Percentiles rank a stretch among this genome's conserved stretches.
Conservation (phyloP, 2,888 invertebrate genomes). For the Sturmia bella region DNA sequence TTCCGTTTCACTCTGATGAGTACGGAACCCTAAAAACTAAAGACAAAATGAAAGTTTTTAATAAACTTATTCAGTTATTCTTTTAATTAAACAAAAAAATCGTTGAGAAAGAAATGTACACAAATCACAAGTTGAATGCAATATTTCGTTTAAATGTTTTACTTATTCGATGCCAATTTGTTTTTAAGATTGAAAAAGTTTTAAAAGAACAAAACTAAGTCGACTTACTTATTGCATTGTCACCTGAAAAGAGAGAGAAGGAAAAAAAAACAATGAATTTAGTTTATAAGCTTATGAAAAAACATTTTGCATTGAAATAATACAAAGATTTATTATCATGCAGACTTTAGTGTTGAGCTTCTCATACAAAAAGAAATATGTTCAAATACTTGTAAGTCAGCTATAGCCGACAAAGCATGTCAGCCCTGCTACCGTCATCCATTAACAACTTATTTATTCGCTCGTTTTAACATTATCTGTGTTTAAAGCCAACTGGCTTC, state of each 20-base stretch:
- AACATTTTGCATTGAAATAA: not conserved
- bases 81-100: no score
- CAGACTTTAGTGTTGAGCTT: conserved; percentile 33
- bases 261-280: conserved; percentile 52
- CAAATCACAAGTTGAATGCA: conserved; percentile 75
- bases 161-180: conserved; percentile 73
- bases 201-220: not conserved
- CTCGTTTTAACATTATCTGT: conserved; percentile 48
- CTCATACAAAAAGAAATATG: conserved; percentile 39
- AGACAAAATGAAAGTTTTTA: no score
- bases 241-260: conserved; percentile 77
- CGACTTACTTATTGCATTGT: conserved; percentile 81
- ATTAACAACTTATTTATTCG: conserved; percentile 47
- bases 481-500: conserved; percentile 44
- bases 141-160: conserved; percentile 69
- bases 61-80: no score
- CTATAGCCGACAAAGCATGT: not conserved
- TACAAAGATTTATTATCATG: conserved; percentile 57
- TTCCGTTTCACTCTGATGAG: no score
- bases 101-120: not conserved
- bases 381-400: conserved; percentile 27
- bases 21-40: no score
- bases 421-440: conserved; percentile 1
- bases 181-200: conserved; percentile 34
- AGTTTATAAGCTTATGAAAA: not conserved